phyloP scores from a whole-genome alignment of 2,113 vertebrate species.

The Datnioides undecimradiatus region DNA sequence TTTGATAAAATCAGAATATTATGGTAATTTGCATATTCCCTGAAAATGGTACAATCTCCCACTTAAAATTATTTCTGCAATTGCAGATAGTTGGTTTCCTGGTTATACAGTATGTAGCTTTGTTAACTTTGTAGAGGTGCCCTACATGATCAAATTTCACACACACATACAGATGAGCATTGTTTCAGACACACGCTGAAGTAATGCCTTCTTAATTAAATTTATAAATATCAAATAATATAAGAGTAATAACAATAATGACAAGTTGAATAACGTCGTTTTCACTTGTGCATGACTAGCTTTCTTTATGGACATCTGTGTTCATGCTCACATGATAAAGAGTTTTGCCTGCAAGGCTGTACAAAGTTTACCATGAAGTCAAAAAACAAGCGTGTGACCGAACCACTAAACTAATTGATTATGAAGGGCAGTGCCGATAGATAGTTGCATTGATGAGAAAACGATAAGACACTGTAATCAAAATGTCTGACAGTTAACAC shows the following conservation, averaged over 20 bases:
- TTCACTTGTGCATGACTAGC: background rate
- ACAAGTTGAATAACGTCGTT: background rate
- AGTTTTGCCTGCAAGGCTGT: background rate
- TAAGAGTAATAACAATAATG: too few relatives aligned
- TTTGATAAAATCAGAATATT: background rate
- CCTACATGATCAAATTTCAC: background rate
- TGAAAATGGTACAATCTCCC: background rate
- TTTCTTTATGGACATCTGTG: background rate
- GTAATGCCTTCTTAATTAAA: background rate
- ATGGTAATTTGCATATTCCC: background rate
- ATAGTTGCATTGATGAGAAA: slow-evolving; percentile 10
- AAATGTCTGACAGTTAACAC: slow-evolving; percentile 33
- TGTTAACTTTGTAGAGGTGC: background rate
- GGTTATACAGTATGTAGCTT: background rate
- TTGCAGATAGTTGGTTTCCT: background rate
- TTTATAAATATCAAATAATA: too few relatives aligned
- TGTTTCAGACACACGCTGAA: background rate
- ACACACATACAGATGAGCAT: background rate
- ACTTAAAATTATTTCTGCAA: background rate
- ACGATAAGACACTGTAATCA: slow-evolving; percentile 27
- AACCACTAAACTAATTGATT: slow-evolving; percentile 6
- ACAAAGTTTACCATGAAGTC: background rate
- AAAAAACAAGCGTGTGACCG: slow-evolving; percentile 16
- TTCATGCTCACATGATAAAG: background rate
- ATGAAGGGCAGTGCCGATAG: slow-evolving; percentile 3